These are phyloP conservation scores for Trilocha varians DNA, from an alignment of 2,888 invertebrate species.

Conservation along the genomic window DNA sequence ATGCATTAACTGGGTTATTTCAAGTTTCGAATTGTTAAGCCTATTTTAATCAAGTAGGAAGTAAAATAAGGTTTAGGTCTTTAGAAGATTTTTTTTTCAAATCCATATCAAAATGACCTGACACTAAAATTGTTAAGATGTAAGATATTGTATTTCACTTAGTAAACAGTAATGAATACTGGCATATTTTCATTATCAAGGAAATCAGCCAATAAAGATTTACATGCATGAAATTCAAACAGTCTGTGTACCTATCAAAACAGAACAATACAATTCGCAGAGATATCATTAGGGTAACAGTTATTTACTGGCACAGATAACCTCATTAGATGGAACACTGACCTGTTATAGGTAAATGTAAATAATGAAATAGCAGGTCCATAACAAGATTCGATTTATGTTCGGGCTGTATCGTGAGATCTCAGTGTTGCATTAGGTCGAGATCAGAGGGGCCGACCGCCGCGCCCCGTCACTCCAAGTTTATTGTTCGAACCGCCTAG, in stretches of 20 bases:
- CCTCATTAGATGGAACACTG: constrained; percentile 55
- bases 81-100: no score
- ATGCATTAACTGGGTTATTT: no score
- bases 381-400: constrained; percentile 62
- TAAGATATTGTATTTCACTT: no score
- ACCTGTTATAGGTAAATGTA: constrained; percentile 48
- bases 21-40: no score
- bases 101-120: no score
- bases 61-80: no score
- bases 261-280: neutral
- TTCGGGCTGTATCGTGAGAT: constrained; percentile 50
- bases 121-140: no score
- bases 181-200: no score
- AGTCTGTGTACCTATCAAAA: neutral
- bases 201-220: neutral
- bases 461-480: constrained; percentile 57
- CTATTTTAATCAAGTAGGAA: no score
- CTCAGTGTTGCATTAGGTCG: constrained; percentile 44
- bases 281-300: constrained; percentile 20
- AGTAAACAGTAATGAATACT: no score
- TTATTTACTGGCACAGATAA: constrained; percentile 36
- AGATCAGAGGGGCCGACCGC: constrained; percentile 56
- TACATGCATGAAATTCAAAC: neutral
- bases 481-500: constrained; percentile 56
- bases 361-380: constrained; percentile 55